Evolutionary conservation across 2,888 invertebrate species (phyloP).

Genomic region (Coelopa pilipes): DNA sequence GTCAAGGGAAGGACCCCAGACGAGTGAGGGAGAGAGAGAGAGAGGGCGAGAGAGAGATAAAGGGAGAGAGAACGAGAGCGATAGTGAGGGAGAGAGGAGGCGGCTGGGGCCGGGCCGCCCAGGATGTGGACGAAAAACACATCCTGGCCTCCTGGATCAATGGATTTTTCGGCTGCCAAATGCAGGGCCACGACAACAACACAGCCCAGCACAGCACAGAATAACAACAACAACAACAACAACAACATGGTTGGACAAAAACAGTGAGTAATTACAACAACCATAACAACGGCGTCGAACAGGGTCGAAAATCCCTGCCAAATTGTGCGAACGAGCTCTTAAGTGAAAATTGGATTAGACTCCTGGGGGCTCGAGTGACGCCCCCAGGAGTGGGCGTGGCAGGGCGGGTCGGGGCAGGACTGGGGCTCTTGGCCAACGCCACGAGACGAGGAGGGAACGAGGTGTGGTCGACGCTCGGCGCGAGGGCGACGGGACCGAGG

Average conservation of each 20-base stretch:
- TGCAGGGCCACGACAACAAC: neutral
- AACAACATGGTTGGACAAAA: conserved; percentile 13
- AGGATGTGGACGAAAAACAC: neutral
- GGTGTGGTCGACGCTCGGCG: neutral
- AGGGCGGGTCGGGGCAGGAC: neutral
- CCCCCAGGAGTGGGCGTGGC: neutral
- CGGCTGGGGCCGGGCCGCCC: too few relatives aligned
- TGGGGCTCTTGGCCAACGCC: neutral
- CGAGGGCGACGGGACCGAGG: neutral
- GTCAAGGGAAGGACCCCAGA: too few relatives aligned
- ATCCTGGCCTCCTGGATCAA: conserved; percentile 9
- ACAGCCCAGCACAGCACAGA: conserved; percentile 14
- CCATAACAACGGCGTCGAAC: conserved; percentile 18
- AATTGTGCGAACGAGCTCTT: conserved; percentile 40
- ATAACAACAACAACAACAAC: conserved; percentile 26
- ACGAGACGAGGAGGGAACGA: neutral
- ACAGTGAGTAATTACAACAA: conserved; percentile 22
- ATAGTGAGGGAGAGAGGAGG: too few relatives aligned
- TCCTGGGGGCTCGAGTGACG: conserved; percentile 26
- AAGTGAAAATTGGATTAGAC: conserved; percentile 43
- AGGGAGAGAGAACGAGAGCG: too few relatives aligned
- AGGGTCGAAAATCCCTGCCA: conserved; percentile 32
- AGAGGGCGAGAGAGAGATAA: too few relatives aligned
- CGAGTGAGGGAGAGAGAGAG: too few relatives aligned
- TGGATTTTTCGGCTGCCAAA: conserved; percentile 26